Conservation (phyloP, 2,888 invertebrate species). For the Plagodis dolabraria region DNA sequence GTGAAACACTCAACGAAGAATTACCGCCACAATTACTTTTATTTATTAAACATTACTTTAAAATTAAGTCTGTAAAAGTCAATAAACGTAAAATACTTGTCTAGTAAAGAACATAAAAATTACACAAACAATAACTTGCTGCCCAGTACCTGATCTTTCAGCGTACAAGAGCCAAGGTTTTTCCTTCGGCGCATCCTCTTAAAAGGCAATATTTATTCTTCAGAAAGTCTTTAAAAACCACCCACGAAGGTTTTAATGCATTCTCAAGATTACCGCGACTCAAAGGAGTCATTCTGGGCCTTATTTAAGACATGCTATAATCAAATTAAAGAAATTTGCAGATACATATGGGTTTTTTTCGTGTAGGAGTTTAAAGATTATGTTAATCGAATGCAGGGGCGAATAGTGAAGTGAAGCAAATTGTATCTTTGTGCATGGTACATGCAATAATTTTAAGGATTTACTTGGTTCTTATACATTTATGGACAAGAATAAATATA, state of each 20-base stretch:
- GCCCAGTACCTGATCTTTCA: constrained; percentile 35
- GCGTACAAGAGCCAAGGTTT: constrained; percentile 39
- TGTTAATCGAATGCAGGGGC: constrained; percentile 36
- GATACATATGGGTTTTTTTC: constrained; percentile 41
- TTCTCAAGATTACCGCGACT: constrained; percentile 39
- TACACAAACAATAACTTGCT: not conserved
- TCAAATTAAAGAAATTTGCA: constrained; percentile 49
- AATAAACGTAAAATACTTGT: not conserved
- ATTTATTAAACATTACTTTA: no score
- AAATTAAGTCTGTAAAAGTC: no score
- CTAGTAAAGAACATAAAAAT: not conserved
- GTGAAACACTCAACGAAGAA: no score
- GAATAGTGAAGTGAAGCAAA: constrained; percentile 4
- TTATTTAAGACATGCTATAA: constrained; percentile 48
- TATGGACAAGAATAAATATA: no score
- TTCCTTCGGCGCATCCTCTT: constrained; percentile 7
- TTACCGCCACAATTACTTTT: no score
- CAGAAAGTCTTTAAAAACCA: constrained; percentile 43
- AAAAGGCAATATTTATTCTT: constrained; percentile 41
- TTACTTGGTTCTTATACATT: not conserved
- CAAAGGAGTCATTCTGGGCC: constrained; percentile 42
- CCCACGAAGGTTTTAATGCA: constrained; percentile 51
- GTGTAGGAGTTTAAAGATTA: constrained; percentile 42
- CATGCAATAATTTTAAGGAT: constrained; percentile 7
- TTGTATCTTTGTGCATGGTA: not conserved